Evolutionary conservation across 2,113 vertebrate species (phyloP), one percentile per base, ranked within the genome.

Genomic region (Axis porcinus): DNA sequence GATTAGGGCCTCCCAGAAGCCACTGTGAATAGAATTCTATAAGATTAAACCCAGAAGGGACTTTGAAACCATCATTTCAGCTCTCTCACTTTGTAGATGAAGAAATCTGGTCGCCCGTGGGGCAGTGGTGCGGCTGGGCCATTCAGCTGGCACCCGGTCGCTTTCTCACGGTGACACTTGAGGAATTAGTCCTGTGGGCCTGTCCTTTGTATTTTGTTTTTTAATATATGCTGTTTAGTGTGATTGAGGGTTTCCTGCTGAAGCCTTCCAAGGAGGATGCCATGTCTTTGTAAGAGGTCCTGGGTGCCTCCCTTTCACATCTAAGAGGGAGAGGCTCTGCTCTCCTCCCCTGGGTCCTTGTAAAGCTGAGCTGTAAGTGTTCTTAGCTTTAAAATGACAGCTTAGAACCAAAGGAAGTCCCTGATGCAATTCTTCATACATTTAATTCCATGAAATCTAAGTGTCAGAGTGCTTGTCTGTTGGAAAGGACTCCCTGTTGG

Each of bases 131-230:
- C 21, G 45, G 19, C 82, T 0, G 14, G 28, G 14, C 79, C 25
- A 0, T 9, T 27, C 28, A 13, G 7, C 5, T 4, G 21, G 10
- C 2, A 0, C 55, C 50, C 10, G 19, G 25, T 47, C 50, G 27
- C 21, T 28, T 25, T 28, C 23, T 89, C 50, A 36, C 5, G 13
- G 58, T 21, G 50, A 21, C 25, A 17, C 15, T 50, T 40, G 30
- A 5, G 28, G 23, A 28, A 10, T 33, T 11, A 33, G 7, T 43
- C 50, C 57, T 55, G 4, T 50, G 15, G 67, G n/a, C 70, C 55
- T n/a, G 2, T 47, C 47, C 58, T 54, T 2, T n/a, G 3, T 13
- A 0, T 55, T 43, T 30, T 57, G 13, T 14, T 55, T 55, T 76
- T 83, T 7, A 85, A 21, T n/a, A 16, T 5, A 4, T 54, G 21